A percentile compares a stretch with the other conserved stretches of the same genome.
Evolutionary conservation across 2,888 invertebrate genomes (phyloP).

Genomic region (Cheilosia vernalis): DNA sequence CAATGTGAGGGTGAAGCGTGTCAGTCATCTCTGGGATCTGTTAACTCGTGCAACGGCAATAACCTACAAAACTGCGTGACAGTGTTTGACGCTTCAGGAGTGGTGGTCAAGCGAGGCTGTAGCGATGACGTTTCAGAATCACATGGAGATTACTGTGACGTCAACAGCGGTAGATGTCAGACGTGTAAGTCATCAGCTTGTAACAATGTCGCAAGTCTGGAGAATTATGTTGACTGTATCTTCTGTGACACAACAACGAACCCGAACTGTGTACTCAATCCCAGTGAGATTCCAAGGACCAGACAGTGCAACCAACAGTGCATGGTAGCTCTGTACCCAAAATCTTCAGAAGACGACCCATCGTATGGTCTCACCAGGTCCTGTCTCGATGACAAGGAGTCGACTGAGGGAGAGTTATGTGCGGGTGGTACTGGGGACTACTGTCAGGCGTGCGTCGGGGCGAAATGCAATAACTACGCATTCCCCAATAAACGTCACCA

Average conservation of each 20-base stretch:
- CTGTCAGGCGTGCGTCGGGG: slow-evolving; percentile 77
- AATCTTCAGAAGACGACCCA: slow-evolving; percentile 77
- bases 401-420: slow-evolving; percentile 78
- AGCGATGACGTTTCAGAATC: slow-evolving; percentile 76
- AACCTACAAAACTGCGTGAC: slow-evolving; percentile 80
- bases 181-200: slow-evolving; percentile 81
- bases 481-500: slow-evolving; percentile 77
- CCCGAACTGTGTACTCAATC: slow-evolving; percentile 61
- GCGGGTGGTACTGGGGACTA: slow-evolving; percentile 67
- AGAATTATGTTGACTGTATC: slow-evolving; percentile 78
- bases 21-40: slow-evolving; percentile 23
- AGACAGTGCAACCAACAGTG: slow-evolving; percentile 79
- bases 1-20: slow-evolving; percentile 78
- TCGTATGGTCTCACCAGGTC: slow-evolving; percentile 79
- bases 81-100: slow-evolving; percentile 77
- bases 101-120: slow-evolving; percentile 79
- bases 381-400: slow-evolving; percentile 80
- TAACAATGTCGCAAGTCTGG: slow-evolving; percentile 77
- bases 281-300: slow-evolving; percentile 38
- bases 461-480: slow-evolving; percentile 77
- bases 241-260: slow-evolving; percentile 78
- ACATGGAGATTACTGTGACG: slow-evolving; percentile 78
- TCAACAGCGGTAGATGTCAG: slow-evolving; percentile 76
- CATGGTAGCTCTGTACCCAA: slow-evolving; percentile 80
- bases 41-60: slow-evolving; percentile 77